Percentiles rank a stretch among this genome's conserved stretches.
phyloP scores from a whole-genome alignment of 2,888 invertebrate genomes.

The Dorcus parallelipipedus region DNA sequence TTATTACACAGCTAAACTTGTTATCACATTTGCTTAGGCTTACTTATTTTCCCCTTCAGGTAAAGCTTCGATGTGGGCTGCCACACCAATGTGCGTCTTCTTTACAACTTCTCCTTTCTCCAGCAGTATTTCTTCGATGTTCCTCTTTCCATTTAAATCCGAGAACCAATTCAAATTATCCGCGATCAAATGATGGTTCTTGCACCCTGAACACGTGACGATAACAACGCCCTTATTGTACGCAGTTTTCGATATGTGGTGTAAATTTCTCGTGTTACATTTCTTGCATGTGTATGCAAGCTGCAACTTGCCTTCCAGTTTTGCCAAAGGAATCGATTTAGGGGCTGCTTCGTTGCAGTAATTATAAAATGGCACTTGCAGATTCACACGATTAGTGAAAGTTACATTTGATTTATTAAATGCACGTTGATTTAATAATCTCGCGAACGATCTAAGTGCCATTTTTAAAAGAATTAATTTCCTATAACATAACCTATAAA shows the following conservation, averaged over 20 bases:
- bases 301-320: slow-evolving; percentile 60
- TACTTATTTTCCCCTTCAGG: not conserved
- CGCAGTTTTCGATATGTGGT: slow-evolving; percentile 79
- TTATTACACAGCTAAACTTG: too few species aligned
- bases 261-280: slow-evolving; percentile 72
- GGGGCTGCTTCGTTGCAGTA: not conserved
- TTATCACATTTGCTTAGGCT: too few species aligned
- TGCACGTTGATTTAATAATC: too few species aligned
- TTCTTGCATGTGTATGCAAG: slow-evolving; percentile 87
- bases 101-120: slow-evolving; percentile 82
- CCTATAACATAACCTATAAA: too few species aligned
- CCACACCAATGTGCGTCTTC: slow-evolving; percentile 1
- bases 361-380: too few species aligned
- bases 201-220: slow-evolving; percentile 82
- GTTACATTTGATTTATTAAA: too few species aligned
- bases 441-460: too few species aligned
- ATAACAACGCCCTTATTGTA: slow-evolving; percentile 90
- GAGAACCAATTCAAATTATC: slow-evolving; percentile 95
- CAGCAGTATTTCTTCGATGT: slow-evolving; percentile 87
- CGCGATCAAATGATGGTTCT: slow-evolving; percentile 90
- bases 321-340: slow-evolving; percentile 29
- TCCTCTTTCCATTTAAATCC: slow-evolving; percentile 70
- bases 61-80: slow-evolving; percentile 3
- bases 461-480: too few species aligned
- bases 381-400: too few species aligned